These are phyloP conservation scores for Phalacrocorax pelagicus DNA, from an alignment of 2,113 vertebrate species.

Conservation along the genomic window DNA sequence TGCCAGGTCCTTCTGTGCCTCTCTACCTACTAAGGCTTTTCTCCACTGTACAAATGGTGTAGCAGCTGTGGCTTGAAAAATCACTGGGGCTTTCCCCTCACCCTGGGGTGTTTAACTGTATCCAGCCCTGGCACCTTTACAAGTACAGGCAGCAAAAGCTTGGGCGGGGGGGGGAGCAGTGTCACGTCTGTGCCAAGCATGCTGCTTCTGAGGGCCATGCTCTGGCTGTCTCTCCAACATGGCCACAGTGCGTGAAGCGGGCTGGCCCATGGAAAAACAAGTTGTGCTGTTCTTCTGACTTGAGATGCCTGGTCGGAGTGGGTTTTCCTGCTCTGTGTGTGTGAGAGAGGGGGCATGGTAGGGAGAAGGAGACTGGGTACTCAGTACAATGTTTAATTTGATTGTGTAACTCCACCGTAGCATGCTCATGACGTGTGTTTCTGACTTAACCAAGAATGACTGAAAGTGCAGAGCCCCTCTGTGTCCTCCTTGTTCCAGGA, in stretches of 20 bases:
- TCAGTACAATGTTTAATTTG: neutral
- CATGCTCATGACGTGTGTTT: neutral
- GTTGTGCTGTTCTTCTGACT: neutral
- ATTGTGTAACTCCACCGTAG: neutral
- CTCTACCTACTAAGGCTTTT: neutral
- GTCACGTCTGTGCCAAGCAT: rapidly evolving
- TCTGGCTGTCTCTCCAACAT: neutral
- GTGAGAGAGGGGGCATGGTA: neutral
- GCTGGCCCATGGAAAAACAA: neutral
- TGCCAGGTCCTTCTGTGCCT: neutral
- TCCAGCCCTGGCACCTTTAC: neutral
- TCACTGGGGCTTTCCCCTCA: neutral
- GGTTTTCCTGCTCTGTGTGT: neutral
- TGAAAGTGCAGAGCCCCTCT: neutral
- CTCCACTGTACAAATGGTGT: neutral
- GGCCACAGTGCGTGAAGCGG: rapidly evolving
- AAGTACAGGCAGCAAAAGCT: neutral
- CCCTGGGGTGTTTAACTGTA: neutral
- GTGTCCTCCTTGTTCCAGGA: neutral
- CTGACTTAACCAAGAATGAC: neutral
- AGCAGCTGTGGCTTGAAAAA: slow-evolving; percentile 2
- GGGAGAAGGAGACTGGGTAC: neutral
- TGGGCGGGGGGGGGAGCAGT: neutral
- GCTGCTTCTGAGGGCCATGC: neutral
- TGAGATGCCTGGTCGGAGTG: neutral